Percentiles rank a stretch among this genome's conserved stretches.
phyloP scores from a whole-genome alignment of 2,113 vertebrate genomes.

The Phocoena phocoena region DNA sequence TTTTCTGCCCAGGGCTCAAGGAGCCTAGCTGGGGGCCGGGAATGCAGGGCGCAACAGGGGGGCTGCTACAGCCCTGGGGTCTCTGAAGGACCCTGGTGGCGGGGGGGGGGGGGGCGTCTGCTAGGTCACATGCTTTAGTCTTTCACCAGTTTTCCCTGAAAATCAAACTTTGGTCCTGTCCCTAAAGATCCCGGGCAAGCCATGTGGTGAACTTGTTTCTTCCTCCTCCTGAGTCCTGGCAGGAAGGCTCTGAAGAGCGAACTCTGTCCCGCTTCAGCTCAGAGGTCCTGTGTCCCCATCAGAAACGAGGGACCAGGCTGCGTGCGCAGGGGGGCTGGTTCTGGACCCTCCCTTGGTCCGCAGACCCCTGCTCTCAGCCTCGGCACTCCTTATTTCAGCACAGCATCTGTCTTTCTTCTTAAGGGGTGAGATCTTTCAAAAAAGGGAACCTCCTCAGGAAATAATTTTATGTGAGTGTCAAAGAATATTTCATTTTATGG shows the following conservation, averaged over 20 bases:
- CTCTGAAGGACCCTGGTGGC: fast-evolving
- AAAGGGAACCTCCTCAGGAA: neutral
- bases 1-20: constrained; percentile 60
- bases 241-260: neutral
- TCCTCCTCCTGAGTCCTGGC: neutral
- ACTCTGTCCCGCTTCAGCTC: neutral
- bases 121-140: constrained; percentile 22
- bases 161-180: constrained; percentile 28
- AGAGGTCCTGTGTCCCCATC: neutral
- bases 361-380: too few relatives aligned
- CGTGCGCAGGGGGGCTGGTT: fast-evolving
- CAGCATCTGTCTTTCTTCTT: neutral
- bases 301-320: fast-evolving
- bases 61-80: fast-evolving
- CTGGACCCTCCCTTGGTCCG: fast-evolving
- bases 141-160: constrained; percentile 54
- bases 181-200: neutral
- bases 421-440: neutral
- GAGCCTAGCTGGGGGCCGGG: neutral
- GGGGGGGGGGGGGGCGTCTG: neutral
- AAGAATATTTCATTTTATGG: neutral
- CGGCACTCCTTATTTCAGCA: fast-evolving
- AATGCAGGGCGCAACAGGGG: neutral
- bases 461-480: neutral
- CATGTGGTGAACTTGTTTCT: neutral